Percentiles rank a stretch among this genome's conserved stretches.
phyloP scores from a whole-genome alignment of 2,797 vertebrate genomes.

The Thaleichthys pacificus region DNA sequence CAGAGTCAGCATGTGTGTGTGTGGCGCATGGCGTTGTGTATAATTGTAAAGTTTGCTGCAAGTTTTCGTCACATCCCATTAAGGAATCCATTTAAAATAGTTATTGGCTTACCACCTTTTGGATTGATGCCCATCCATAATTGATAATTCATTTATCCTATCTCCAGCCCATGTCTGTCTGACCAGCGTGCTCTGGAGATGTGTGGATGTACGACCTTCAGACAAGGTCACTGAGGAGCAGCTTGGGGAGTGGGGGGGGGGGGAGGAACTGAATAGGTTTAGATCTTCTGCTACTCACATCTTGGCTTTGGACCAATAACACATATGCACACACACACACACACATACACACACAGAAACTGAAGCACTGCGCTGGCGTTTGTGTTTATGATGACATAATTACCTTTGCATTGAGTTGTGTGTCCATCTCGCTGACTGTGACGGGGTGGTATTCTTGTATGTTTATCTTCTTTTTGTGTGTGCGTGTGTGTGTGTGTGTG shows the following conservation, averaged over 20 bases:
- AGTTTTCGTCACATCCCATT: neutral
- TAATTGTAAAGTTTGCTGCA: neutral
- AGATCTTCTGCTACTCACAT: too few relatives aligned
- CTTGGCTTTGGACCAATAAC: too few relatives aligned
- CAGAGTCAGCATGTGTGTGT: neutral
- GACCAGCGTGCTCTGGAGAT: conserved; percentile 46
- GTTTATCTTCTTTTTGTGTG: neutral
- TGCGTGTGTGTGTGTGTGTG: neutral
- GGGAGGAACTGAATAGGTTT: neutral
- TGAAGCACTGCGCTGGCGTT: neutral
- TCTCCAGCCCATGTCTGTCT: conserved; percentile 61
- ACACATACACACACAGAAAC: too few relatives aligned
- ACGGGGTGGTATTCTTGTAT: neutral
- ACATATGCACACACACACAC: too few relatives aligned
- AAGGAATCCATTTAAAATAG: conserved; percentile 58
- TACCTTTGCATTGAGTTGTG: too few relatives aligned
- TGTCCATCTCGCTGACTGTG: neutral
- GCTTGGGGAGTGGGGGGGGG: neutral
- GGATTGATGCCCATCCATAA: conserved; percentile 65
- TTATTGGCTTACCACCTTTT: conserved; percentile 59
- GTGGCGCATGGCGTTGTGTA: neutral
- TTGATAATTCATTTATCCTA: conserved; percentile 58
- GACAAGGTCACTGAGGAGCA: conserved; percentile 55
- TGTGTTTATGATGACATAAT: neutral
- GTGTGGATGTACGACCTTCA: conserved; percentile 70